Evolutionary conservation across 2,888 invertebrate species (phyloP).

Genomic region (Drosophila subquinaria): DNA sequence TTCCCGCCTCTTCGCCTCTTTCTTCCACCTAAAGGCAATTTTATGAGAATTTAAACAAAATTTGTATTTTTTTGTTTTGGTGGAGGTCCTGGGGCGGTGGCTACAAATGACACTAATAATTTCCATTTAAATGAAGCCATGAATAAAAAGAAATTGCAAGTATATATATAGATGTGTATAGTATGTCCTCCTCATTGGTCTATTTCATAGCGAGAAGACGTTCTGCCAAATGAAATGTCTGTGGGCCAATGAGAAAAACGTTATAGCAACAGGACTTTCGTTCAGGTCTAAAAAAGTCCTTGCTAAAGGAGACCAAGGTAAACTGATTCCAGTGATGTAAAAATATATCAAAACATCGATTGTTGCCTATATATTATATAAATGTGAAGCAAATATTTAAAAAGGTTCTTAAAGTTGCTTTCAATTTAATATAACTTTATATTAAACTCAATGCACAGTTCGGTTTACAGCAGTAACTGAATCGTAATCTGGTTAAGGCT

Average conservation of each 20-base stretch:
- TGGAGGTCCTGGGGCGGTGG: conserved; percentile 35
- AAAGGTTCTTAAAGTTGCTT: too few species aligned
- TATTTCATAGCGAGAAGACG: conserved; percentile 11
- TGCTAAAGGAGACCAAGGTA: background rate
- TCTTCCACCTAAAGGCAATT: conserved; percentile 53
- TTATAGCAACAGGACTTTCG: background rate
- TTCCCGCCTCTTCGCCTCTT: conserved; percentile 10
- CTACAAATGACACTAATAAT: conserved; percentile 79
- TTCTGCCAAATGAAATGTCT: conserved; percentile 19
- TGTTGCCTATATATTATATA: too few species aligned
- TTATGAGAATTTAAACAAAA: conserved; percentile 69
- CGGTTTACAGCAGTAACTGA: too few species aligned
- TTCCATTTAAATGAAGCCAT: conserved; percentile 77
- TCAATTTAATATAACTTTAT: too few species aligned
- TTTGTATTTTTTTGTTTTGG: conserved; percentile 24
- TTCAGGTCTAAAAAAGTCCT: background rate
- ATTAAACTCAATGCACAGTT: too few species aligned
- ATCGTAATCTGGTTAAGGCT: too few species aligned
- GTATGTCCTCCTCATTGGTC: conserved; percentile 23
- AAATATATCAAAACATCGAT: too few species aligned
- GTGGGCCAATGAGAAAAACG: background rate
- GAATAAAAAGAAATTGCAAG: conserved; percentile 71
- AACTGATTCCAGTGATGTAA: background rate
- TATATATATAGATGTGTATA: conserved; percentile 27
- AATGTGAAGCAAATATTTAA: too few species aligned